Evolutionary conservation across 2,797 vertebrate species (phyloP).

Genomic region (Meda fulgida): DNA sequence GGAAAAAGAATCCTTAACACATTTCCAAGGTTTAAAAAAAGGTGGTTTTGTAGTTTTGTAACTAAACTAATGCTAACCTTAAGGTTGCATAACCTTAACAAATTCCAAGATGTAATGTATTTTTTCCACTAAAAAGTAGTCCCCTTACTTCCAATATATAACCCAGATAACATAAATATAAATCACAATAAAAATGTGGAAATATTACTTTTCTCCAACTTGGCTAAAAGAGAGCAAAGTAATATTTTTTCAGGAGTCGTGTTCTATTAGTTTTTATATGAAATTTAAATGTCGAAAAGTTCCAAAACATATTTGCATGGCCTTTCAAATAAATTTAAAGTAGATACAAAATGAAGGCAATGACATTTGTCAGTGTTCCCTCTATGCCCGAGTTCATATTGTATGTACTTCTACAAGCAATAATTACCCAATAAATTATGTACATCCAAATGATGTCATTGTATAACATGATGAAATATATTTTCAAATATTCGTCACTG

Average conservation of each 20-base stretch:
- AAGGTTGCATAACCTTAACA: too few relatives aligned
- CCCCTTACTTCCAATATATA: not conserved
- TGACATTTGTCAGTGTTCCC: conserved; percentile 55
- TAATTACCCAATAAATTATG: not conserved
- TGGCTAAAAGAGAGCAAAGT: not conserved
- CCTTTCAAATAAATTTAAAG: not conserved
- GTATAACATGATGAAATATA: not conserved
- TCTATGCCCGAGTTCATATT: conserved; percentile 44
- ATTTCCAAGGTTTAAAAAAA: not conserved
- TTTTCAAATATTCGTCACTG: not conserved
- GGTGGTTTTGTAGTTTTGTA: too few relatives aligned
- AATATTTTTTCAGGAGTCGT: not conserved
- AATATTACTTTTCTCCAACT: not conserved
- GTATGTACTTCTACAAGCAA: not conserved
- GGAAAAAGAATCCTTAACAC: not conserved
- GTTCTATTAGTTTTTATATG: not conserved
- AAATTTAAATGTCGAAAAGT: not conserved
- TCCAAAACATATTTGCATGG: not conserved
- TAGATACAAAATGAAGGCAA: conserved; percentile 10
- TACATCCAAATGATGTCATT: not conserved
- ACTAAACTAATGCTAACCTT: not conserved
- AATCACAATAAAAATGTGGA: not conserved
- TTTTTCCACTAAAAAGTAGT: not conserved
- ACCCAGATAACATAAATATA: not conserved
- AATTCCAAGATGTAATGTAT: not conserved